Evolutionary conservation across 2,888 invertebrate genomes (phyloP), one percentile per base, ranked within the genome.

Genomic region (Enchytraeus crypticus): DNA sequence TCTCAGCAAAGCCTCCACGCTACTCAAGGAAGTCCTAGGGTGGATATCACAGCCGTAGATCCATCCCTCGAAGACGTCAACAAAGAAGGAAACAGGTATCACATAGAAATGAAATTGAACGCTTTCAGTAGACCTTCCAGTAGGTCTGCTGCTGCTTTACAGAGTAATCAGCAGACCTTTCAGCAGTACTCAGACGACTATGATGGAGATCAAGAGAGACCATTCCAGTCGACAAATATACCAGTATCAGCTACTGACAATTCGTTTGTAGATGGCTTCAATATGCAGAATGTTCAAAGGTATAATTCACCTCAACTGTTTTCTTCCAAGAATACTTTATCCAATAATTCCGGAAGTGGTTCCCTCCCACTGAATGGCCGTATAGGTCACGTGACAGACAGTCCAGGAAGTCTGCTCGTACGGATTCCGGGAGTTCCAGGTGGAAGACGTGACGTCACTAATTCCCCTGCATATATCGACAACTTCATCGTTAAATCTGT

Each of bases 81-180:
- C 45, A 60, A 63, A 34, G 33, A 14, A 4, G 67, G 67, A 2
- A 57, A 60, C 26, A n/a, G 57, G 8, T 67, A 67, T 61, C 46
- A 59, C 32, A 56, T 67, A 1, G 53, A 58, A 29, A 58, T 67
- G 60, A 67, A 59, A 45, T 57, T 67, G 45, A 67, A 66, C 60
- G 57, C 64, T 26, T 4, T 60, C 3, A 27, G 34, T 23, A 59
- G 51, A 5, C 23, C 49, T 0, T 46, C 55, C 18, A 57, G 29
- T 21, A 57, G 45, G 5, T 23, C 8, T 18, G 38, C 38, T 11
- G 18, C 8, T 38, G 11, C 11, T 8, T n/a, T n/a, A n/a, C n/a
- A n/a, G n/a, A n/a, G n/a, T n/a, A n/a, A n/a, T n/a, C n/a, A n/a
- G n/a, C n/a, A n/a, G n/a, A n/a, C n/a, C n/a, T n/a, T n/a, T n/a